Percentiles rank a stretch among this genome's conserved stretches.
phyloP scores from a whole-genome alignment of 1,140 invertebrate species.

The Venturia canescens region DNA sequence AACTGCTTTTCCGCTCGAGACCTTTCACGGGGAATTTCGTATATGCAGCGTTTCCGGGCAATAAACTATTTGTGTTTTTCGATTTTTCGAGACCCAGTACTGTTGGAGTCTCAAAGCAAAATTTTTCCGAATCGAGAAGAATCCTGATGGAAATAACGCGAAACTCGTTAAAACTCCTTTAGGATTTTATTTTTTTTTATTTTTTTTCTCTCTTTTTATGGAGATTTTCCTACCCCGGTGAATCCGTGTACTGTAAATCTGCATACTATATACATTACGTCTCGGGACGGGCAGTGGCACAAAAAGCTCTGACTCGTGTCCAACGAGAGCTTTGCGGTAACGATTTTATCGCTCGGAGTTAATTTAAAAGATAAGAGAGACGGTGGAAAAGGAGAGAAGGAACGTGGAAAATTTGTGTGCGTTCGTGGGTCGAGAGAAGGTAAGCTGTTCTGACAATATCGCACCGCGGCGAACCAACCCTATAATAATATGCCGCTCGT shows the following conservation, averaged over 20 bases:
- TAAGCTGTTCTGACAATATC: constrained; percentile 8
- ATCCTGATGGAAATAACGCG: too few relatives aligned
- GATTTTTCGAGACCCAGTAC: too few relatives aligned
- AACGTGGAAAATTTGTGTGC: background rate
- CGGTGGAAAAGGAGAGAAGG: background rate
- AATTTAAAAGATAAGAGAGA: constrained; percentile 52
- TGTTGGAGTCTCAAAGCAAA: too few relatives aligned
- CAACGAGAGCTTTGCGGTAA: constrained; percentile 23
- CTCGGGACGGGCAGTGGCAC: constrained; percentile 7
- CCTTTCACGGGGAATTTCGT: too few relatives aligned
- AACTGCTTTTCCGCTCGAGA: too few relatives aligned
- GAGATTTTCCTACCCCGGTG: background rate
- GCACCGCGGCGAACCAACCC: background rate
- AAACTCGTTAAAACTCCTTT: too few relatives aligned
- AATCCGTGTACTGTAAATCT: background rate
- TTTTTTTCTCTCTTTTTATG: too few relatives aligned
- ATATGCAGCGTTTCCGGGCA: too few relatives aligned
- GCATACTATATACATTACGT: constrained; percentile 18
- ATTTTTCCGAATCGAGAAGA: too few relatives aligned
- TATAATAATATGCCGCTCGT: background rate
- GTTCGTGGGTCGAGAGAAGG: background rate
- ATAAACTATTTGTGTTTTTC: too few relatives aligned
- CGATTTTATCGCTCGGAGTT: constrained; percentile 47
- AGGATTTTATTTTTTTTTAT: background rate
- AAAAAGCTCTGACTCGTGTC: constrained; percentile 24